These are phyloP conservation scores for Progne subis DNA, from an alignment of 2,113 vertebrate species.

Conservation along the genomic window DNA sequence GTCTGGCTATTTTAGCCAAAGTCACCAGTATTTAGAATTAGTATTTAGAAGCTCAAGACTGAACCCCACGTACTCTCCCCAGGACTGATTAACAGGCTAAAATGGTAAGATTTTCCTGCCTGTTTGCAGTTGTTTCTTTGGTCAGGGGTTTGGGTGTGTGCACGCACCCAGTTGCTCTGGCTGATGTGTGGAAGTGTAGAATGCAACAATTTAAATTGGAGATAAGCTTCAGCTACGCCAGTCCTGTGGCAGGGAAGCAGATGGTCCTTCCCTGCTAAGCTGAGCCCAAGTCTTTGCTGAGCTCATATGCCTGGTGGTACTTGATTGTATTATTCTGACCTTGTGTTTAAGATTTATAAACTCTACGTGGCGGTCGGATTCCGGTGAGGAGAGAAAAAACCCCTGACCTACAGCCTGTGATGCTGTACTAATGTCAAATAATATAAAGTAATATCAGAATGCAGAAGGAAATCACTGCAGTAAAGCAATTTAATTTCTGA, in stretches of 20 bases:
- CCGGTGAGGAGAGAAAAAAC: neutral
- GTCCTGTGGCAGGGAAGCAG: neutral
- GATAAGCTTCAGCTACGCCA: accelerated
- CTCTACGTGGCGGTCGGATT: neutral
- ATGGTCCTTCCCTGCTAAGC: slow-evolving; percentile 27
- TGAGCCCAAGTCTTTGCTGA: neutral
- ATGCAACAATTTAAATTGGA: neutral
- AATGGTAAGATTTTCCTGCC: neutral
- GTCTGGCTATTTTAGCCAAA: neutral
- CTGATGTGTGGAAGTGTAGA: neutral
- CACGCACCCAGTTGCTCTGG: neutral
- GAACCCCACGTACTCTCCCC: neutral
- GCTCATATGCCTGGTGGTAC: neutral
- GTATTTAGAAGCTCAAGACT: neutral
- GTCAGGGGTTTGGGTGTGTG: neutral
- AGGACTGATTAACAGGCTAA: neutral
- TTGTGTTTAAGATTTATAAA: slow-evolving; percentile 45
- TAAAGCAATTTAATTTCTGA: slow-evolving; percentile 58
- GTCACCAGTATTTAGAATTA: neutral
- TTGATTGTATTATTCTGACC: slow-evolving; percentile 5
- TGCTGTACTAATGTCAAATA: slow-evolving; percentile 52
- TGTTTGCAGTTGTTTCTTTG: neutral
- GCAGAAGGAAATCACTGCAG: slow-evolving; percentile 45
- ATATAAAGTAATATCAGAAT: slow-evolving; percentile 44
- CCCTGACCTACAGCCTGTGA: neutral